Conservation (phyloP, 2,113 vertebrate genomes). For the Thymallus thymallus region DNA sequence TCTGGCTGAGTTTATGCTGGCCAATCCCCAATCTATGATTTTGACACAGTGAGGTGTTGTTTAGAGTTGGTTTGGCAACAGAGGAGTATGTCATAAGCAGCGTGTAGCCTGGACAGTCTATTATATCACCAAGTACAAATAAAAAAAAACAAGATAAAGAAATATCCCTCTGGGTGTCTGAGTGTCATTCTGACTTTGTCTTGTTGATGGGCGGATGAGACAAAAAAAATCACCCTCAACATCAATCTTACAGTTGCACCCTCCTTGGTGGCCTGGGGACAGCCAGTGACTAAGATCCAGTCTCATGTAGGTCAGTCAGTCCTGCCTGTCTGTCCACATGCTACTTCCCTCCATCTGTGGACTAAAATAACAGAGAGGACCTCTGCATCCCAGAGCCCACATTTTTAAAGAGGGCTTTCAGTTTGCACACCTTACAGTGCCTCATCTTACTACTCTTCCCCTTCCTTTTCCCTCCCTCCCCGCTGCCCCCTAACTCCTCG, state of each 20-base stretch:
- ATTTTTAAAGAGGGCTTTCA: constrained; percentile 70
- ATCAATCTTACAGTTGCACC: not conserved
- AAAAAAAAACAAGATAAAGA: constrained; percentile 35
- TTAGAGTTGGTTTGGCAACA: constrained; percentile 32
- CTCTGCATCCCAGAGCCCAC: constrained; percentile 66
- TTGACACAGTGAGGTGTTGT: not conserved
- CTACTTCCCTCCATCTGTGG: not conserved
- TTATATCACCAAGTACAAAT: constrained; percentile 24
- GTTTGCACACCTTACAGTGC: constrained; percentile 67
- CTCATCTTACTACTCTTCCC: constrained; percentile 54
- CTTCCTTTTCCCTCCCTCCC: constrained; percentile 50
- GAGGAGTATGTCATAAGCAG: constrained; percentile 4
- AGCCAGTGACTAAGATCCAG: constrained; percentile 48
- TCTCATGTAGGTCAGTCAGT: not conserved
- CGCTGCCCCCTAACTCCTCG: not conserved
- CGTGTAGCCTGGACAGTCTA: constrained; percentile 12
- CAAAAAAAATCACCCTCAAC: constrained; percentile 30
- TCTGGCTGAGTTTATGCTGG: not conserved
- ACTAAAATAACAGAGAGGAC: constrained; percentile 54
- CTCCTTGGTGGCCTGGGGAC: constrained; percentile 47
- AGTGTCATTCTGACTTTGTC: constrained; percentile 18
- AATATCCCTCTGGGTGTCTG: constrained; percentile 28
- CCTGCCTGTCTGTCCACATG: not conserved
- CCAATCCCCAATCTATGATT: not conserved
- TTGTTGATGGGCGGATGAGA: constrained; percentile 33